phyloP scores from a whole-genome alignment of 2,888 invertebrate species.

The Hesperia comma region DNA sequence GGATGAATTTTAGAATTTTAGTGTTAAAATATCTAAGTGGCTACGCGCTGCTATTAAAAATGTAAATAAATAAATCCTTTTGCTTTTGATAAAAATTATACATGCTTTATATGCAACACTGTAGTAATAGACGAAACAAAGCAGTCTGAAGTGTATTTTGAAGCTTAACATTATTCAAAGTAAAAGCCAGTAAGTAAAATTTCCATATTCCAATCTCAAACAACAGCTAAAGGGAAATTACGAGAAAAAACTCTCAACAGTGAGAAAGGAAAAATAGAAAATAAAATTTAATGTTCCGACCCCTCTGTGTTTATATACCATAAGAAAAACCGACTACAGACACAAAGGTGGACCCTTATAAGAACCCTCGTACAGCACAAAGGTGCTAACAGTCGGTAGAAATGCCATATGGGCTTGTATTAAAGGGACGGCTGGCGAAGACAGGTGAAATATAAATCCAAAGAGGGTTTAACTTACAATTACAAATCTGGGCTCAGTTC shows the following conservation, averaged over 20 bases:
- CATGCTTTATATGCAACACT: too few relatives aligned
- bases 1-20: too few relatives aligned
- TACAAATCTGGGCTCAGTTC: conserved; percentile 61
- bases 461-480: conserved; percentile 66
- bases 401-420: conserved; percentile 63
- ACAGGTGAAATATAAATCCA: conserved; percentile 75
- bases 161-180: conserved; percentile 22
- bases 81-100: too few relatives aligned
- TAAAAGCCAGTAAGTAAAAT: conserved; percentile 30
- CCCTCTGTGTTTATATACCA: conserved; percentile 30
- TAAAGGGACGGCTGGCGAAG: conserved; percentile 66
- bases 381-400: conserved; percentile 65
- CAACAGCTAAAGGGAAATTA: conserved; percentile 28
- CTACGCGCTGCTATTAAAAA: too few relatives aligned
- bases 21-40: too few relatives aligned
- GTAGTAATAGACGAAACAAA: conserved; percentile 10
- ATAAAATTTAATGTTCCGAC: conserved; percentile 34
- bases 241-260: conserved; percentile 13
- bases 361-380: conserved; percentile 59
- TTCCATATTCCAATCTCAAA: conserved; percentile 34
- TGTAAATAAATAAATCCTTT: too few relatives aligned
- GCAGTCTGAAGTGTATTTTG: conserved; percentile 24
- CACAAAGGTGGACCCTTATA: conserved; percentile 55
- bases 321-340: conserved; percentile 53
- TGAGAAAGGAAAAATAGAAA: conserved; percentile 30